Conservation (phyloP, 2,797 vertebrate genomes). For the Danio jaintianensis region DNA sequence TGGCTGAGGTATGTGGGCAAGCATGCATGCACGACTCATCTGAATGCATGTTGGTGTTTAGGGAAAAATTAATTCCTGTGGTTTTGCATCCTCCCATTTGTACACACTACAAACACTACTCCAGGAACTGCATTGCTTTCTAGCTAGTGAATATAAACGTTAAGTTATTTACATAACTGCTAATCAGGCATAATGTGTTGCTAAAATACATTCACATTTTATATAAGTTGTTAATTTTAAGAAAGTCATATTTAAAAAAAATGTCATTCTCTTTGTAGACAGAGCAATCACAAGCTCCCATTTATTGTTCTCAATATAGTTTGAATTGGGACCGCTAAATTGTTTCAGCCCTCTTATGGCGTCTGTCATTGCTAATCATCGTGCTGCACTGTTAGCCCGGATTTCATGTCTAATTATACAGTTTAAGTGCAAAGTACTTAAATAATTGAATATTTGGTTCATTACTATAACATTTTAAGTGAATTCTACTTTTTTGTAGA, state of each 20-base stretch:
- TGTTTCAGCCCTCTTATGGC: too few species aligned
- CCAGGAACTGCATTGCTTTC: neutral
- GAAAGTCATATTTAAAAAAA: neutral
- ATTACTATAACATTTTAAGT: too few species aligned
- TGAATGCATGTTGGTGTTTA: conserved; percentile 19
- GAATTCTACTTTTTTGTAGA: too few species aligned
- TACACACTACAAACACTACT: conserved; percentile 22
- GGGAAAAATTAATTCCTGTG: conserved; percentile 8
- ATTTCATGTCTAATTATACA: too few species aligned
- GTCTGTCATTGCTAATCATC: too few species aligned
- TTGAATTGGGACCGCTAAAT: too few species aligned
- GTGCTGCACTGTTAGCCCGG: too few species aligned
- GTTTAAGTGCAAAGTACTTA: too few species aligned
- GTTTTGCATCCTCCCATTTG: neutral
- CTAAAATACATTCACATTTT: neutral
- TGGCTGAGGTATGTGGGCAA: neutral
- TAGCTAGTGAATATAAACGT: conserved; percentile 4
- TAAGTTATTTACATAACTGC: neutral
- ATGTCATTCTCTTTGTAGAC: too few species aligned
- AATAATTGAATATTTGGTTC: too few species aligned
- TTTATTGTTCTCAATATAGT: too few species aligned
- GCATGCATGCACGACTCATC: neutral
- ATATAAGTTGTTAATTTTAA: neutral
- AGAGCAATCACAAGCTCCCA: too few species aligned
- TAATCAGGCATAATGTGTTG: neutral